Evolutionary conservation across 2,797 vertebrate genomes (phyloP).

Genomic region (Limosa lapponica): DNA sequence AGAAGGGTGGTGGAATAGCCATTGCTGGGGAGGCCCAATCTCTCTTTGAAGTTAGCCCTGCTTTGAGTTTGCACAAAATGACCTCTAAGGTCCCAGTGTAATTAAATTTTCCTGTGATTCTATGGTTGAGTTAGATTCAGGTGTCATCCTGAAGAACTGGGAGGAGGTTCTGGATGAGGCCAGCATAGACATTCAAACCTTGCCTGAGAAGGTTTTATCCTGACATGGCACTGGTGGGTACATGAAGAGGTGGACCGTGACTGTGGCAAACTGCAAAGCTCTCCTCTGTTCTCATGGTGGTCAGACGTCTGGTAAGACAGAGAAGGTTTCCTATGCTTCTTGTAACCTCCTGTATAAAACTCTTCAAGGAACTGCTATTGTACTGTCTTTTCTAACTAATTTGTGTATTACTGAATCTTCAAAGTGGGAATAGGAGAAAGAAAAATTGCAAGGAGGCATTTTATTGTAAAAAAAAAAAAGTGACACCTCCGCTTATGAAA

Average conservation of each 20-base stretch:
- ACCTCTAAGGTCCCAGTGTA: neutral
- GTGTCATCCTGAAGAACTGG: neutral
- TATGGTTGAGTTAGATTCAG: neutral
- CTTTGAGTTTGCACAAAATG: neutral
- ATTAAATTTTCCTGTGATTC: neutral
- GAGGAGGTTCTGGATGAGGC: neutral
- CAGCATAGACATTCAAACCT: neutral
- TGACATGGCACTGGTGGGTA: rapidly evolving
- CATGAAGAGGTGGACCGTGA: neutral
- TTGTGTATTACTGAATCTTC: neutral
- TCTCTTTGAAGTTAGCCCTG: neutral
- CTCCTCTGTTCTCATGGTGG: neutral
- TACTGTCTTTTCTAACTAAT: neutral
- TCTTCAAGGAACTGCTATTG: neutral
- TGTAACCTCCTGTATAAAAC: neutral
- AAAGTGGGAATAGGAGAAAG: neutral
- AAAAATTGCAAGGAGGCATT: neutral
- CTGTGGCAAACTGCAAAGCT: neutral
- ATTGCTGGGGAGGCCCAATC: neutral
- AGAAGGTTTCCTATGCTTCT: neutral
- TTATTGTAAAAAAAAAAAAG: neutral
- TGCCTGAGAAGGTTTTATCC: neutral
- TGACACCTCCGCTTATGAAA: neutral
- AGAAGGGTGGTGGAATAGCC: neutral
- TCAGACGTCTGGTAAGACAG: neutral